Evolutionary conservation across 2,113 vertebrate species (phyloP).

Genomic region (Clarias gariepinus): DNA sequence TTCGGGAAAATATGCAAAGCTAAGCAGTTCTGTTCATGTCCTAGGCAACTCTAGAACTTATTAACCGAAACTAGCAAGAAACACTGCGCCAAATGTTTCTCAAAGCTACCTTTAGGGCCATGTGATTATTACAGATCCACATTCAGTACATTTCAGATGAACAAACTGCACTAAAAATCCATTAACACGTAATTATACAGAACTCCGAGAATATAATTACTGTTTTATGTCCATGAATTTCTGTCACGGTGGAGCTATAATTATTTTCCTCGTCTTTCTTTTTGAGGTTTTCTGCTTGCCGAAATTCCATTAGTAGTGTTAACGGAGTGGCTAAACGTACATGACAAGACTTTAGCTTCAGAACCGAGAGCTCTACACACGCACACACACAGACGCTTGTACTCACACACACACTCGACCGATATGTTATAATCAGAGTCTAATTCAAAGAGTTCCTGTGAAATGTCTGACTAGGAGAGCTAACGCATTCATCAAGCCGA

Average conservation of each 20-base stretch:
- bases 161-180: background rate
- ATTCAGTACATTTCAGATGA: background rate
- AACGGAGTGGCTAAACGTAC: background rate
- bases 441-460: constrained; percentile 46
- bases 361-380: background rate
- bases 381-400: background rate
- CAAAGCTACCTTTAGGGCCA: background rate
- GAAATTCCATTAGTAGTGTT: constrained; percentile 15
- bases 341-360: background rate
- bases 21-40: background rate
- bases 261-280: constrained; percentile 7
- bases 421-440: constrained; percentile 36
- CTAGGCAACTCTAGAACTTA: background rate
- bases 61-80: background rate
- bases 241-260: constrained; percentile 28
- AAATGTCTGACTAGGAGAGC: constrained; percentile 47
- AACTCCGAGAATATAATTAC: constrained; percentile 57
- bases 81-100: no score
- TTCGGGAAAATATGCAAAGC: background rate
- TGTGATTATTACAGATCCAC: background rate
- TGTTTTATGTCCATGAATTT: constrained; percentile 42
- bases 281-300: background rate
- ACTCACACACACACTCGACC: background rate
- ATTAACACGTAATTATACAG: background rate
- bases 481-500: constrained; percentile 50